Evolutionary conservation across 2,888 invertebrate genomes (phyloP).

Genomic region (Cyclophora albipunctata): DNA sequence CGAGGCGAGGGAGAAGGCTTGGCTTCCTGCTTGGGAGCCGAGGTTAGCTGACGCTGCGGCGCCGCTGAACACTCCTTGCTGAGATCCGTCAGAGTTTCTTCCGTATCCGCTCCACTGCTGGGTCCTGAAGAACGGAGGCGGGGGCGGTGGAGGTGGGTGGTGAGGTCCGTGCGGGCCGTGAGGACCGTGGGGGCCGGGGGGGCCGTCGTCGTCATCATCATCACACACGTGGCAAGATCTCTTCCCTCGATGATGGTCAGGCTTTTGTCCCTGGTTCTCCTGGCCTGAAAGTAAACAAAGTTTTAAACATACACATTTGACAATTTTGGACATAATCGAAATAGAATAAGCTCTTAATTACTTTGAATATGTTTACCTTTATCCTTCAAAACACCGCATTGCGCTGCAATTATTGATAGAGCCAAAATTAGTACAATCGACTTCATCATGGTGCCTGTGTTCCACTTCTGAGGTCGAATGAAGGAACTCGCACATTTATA

Average conservation of each 20-base stretch:
- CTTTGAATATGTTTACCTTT: constrained; percentile 14
- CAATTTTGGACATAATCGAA: not conserved
- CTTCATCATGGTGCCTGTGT: constrained; percentile 19
- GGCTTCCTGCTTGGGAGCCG: constrained; percentile 15
- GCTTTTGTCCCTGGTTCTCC: constrained; percentile 3
- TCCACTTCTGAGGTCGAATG: constrained; percentile 13
- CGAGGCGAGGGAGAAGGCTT: constrained; percentile 27
- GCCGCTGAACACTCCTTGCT: constrained; percentile 27
- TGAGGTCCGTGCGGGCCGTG: constrained; percentile 2
- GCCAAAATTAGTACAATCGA: constrained; percentile 15
- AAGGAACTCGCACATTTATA: constrained; percentile 37
- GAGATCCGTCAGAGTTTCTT: constrained; percentile 17
- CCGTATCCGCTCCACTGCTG: constrained; percentile 27
- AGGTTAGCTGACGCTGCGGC: constrained; percentile 24
- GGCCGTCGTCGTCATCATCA: constrained; percentile 5
- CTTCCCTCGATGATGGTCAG: constrained; percentile 15
- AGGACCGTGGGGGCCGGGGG: constrained; percentile 5
- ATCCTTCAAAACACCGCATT: constrained; percentile 17
- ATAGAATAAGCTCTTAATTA: not conserved
- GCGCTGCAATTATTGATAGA: constrained; percentile 18
- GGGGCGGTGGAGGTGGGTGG: constrained; percentile 5
- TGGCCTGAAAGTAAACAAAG: constrained; percentile 4
- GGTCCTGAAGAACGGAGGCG: constrained; percentile 21
- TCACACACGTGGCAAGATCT: constrained; percentile 19
- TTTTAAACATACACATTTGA: not conserved